Percentiles rank a stretch among this genome's conserved stretches.
phyloP scores from a whole-genome alignment of 2,113 vertebrate species.

The Hepsetus odoe region DNA sequence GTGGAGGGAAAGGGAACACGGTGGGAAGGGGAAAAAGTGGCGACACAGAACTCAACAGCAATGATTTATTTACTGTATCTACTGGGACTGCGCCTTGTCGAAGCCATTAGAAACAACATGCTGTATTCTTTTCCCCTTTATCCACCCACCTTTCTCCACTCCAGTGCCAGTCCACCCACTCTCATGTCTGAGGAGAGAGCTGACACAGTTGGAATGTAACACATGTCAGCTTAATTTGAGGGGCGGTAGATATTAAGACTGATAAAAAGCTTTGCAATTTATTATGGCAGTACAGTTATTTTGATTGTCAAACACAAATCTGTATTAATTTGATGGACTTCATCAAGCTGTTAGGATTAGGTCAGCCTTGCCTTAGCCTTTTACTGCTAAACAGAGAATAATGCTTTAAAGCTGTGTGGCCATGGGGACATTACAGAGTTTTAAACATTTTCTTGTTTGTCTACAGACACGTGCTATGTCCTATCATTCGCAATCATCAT shows the following conservation, averaged over 20 bases:
- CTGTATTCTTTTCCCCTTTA: background rate
- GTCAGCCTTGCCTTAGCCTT: background rate
- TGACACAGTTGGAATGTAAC: background rate
- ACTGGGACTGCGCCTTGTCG: background rate
- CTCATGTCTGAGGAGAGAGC: slow-evolving; percentile 9
- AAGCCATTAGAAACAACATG: slow-evolving; percentile 16
- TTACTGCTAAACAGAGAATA: background rate
- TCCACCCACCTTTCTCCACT: slow-evolving; percentile 4
- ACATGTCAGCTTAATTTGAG: background rate
- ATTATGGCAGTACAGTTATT: background rate
- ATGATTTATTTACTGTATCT: slow-evolving; percentile 23
- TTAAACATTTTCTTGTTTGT: slow-evolving; percentile 7
- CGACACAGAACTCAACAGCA: background rate
- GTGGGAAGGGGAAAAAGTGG: slow-evolving; percentile 26
- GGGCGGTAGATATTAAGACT: background rate
- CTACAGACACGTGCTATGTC: slow-evolving; percentile 94
- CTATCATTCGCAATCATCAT: slow-evolving; percentile 97
- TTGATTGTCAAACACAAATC: background rate
- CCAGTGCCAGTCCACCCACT: slow-evolving; percentile 1
- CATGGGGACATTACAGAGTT: background rate
- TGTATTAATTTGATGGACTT: background rate
- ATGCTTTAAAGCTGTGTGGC: background rate
- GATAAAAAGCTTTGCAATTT: background rate
- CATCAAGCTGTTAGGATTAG: background rate
- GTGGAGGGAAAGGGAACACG: background rate